Base-by-base conservation (phyloP, 2,797 vertebrate species). In the Ispidina lecontei region DNA sequence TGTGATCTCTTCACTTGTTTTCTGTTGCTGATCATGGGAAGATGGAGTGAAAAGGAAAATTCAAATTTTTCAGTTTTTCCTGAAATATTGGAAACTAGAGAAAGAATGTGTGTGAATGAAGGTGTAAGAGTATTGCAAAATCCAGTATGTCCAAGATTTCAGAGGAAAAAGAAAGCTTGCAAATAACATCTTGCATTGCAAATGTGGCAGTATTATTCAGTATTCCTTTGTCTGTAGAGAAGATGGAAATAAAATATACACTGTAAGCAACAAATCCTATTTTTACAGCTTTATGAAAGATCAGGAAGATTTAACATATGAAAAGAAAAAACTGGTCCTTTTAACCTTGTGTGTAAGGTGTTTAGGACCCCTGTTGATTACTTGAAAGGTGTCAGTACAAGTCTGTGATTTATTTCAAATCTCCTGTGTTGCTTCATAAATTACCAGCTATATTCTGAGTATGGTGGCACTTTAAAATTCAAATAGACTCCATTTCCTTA, bases 1-100 rank as follows among this genome's bases (percentile, higher is more conserved):
- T 77, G 31, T 82, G 62, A 63, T 85, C 58, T 91, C 80, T 85
- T 77, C n/a, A 31, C 58, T 80, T 71, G 23, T 62, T 85, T 91
- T 89, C 39, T 58, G 7, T 20, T 85, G 41, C 31, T 74, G 31
- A 22, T 89, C 72, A 46, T 46, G 28, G 60, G 37, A 79, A 74
- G 62, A 74, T 6, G 14, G 12, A 89, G 6, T 33, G 18, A 49
- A 89, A 41, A 79, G 28, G 31, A 63, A 87, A 35, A 59, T 76
- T 19, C 69, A 47, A 67, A 59, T 56, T 92, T 91, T 90, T 58
- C 23, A 6, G 11, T 84, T 88, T 63, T 49, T 59, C 16, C 74
- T 84, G 29, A 78, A 78, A 67, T 37, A 12, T 3, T 76, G 28
- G 60, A 73, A 80, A 15, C 15, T 28, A 64, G 26, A 82, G 58